Evolutionary conservation across 2,888 invertebrate species (phyloP).

Genomic region (Chrysodeixis includens): DNA sequence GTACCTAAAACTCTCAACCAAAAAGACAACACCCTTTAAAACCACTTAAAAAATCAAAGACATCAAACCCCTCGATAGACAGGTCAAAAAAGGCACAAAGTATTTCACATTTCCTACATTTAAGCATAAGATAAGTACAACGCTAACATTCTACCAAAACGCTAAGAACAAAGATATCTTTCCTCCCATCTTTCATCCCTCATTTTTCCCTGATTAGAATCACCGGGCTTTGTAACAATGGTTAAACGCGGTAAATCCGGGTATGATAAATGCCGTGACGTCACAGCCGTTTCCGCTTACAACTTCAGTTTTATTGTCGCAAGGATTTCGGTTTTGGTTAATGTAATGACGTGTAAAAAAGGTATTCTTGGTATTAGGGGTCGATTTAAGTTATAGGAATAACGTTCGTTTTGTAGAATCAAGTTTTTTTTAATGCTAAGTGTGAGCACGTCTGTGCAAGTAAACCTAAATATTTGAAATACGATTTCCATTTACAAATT

Average conservation of each 20-base stretch:
- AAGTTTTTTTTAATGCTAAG: too few relatives aligned
- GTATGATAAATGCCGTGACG: conserved; percentile 49
- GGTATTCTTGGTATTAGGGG: too few relatives aligned
- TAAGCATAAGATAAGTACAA: conserved; percentile 15
- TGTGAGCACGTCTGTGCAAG: too few relatives aligned
- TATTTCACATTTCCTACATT: background rate
- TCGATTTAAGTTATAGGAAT: too few relatives aligned
- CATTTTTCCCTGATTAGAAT: conserved; percentile 53
- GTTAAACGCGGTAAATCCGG: conserved; percentile 37
- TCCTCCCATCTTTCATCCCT: conserved; percentile 47
- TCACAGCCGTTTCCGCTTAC: conserved; percentile 26
- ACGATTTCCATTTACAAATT: too few relatives aligned
- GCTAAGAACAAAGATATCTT: conserved; percentile 33
- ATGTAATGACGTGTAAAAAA: too few relatives aligned
- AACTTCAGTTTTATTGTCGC: conserved; percentile 25
- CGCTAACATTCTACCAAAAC: conserved; percentile 20
- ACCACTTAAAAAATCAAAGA: too few relatives aligned
- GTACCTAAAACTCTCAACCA: too few relatives aligned
- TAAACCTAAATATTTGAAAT: too few relatives aligned
- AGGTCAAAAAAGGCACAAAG: background rate
- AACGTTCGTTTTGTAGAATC: too few relatives aligned
- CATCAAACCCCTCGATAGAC: background rate
- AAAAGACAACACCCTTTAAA: too few relatives aligned
- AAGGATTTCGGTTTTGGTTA: conserved; percentile 7
- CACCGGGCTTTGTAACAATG: conserved; percentile 44